A percentile compares a stretch with the other conserved stretches of the same genome.
These are phyloP conservation scores for Pissodes strobi DNA, from an alignment of 1,140 invertebrate genomes.

Conservation along the genomic window DNA sequence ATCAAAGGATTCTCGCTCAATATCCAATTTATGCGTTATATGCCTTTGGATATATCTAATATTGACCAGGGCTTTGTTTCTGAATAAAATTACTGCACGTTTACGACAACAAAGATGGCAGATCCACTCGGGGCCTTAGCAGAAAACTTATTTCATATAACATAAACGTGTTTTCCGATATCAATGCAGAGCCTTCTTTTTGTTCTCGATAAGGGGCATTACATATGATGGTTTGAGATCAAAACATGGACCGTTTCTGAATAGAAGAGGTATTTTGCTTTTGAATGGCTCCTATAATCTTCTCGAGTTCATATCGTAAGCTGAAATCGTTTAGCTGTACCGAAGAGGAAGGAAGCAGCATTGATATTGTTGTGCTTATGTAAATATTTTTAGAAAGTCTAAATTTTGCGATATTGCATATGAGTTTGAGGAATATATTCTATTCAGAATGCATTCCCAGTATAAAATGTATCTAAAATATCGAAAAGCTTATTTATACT, in stretches of 20 bases:
- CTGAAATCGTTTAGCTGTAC: background rate
- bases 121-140: background rate
- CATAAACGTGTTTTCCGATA: conserved; percentile 17
- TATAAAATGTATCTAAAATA: no score
- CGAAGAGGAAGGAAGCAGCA: background rate
- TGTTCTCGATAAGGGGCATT: conserved; percentile 29
- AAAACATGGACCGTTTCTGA: conserved; percentile 6
- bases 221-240: conserved; percentile 27
- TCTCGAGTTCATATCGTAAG: background rate
- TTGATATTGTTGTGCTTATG: no score
- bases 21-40: conserved; percentile 16
- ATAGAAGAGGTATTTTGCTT: conserved; percentile 26
- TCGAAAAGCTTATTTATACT: no score
- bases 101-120: background rate
- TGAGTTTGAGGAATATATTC: no score
- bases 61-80: conserved; percentile 21
- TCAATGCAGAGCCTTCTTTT: conserved; percentile 28
- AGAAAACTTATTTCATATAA: conserved; percentile 18
- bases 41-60: conserved; percentile 9
- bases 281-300: conserved; percentile 10
- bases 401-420: no score
- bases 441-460: no score
- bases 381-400: no score
- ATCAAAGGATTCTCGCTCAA: background rate
- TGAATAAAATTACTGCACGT: conserved; percentile 17